Base-by-base conservation (phyloP, 2,888 invertebrate species). In the Sesia apiformis region DNA sequence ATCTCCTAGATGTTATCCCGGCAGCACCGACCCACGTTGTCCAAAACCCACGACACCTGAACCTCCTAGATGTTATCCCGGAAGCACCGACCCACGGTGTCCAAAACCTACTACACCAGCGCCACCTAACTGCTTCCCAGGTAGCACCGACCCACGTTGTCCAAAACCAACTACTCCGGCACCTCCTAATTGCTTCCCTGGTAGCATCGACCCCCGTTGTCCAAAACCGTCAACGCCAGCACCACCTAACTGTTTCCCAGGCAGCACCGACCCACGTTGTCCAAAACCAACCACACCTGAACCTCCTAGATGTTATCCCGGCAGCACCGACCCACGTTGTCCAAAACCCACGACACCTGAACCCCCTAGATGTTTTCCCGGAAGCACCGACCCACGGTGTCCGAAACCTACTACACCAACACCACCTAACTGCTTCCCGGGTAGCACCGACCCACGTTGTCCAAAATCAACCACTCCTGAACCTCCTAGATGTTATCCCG, bases 91-190 rank as follows among this genome's bases (percentile, higher is more conserved):
- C 23, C 23, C 23, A 1, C 23, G 23, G 1, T 23, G 23, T 23
- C 23, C 23, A 23, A 23, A 23, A 23, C 23, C 62, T 1, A 63
- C 63, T 0, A 63, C 64, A 4, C 60, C 61, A 0, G 51, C 54
- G 0, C 56, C 66, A 55, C 57, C 67, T 8, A 57, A 58, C 3
- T 76, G 78, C 38, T 79, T 73, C 63, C 82, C 83, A n/a, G 81
- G 81, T 43, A 68, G 65, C 3, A 64, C 56, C 0, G 78, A 81
- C 58, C 71, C 74, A 0, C 50, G 60, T 57, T 76, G 63, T 57
- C 73, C 63, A 52, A 68, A 63, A 52, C 60, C 69, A 0, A 53
- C 76, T 70, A 67, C 72, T 38, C 63, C 60, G 5, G 71, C 72
- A 53, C 72, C 72, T 49, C 65, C 63, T 38, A 53, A 56, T 72